Percentiles rank a stretch among this genome's conserved stretches.
phyloP scores from a whole-genome alignment of 2,113 vertebrate species.

The Manacus vitellinus region DNA sequence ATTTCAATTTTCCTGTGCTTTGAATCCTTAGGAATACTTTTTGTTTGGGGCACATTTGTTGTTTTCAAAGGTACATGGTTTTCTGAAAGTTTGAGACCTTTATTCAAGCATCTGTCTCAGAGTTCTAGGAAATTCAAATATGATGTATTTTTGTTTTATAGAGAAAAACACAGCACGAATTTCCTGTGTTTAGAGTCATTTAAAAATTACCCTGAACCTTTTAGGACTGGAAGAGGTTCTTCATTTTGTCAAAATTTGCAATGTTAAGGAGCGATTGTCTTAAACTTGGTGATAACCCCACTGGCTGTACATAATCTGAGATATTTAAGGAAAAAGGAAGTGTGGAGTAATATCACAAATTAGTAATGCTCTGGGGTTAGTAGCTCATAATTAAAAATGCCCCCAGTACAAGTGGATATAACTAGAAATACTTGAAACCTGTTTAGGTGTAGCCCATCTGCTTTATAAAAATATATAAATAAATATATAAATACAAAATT shows the following conservation, averaged over 20 bases:
- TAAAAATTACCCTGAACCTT: neutral
- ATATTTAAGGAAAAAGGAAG: neutral
- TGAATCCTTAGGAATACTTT: neutral
- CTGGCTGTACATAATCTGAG: neutral
- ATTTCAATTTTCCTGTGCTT: neutral
- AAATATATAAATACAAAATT: neutral
- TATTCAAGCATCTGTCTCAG: neutral
- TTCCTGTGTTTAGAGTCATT: neutral
- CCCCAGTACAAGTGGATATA: neutral
- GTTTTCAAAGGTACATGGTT: neutral
- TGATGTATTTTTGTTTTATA: neutral
- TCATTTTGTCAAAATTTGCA: neutral
- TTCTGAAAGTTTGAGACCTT: neutral
- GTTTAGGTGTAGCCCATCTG: neutral
- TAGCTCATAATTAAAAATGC: slow-evolving; percentile 6
- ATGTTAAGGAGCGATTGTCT: neutral
- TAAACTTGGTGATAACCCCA: neutral
- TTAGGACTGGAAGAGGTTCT: neutral
- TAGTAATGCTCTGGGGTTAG: neutral
- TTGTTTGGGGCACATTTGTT: neutral
- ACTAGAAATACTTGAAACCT: neutral
- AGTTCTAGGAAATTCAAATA: neutral
- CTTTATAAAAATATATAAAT: neutral
- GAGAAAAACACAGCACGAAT: neutral
- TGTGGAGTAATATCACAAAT: neutral